These are phyloP conservation scores for Cyphomyrus discorhynchus DNA, from an alignment of 2,113 vertebrate species.

Conservation along the genomic window DNA sequence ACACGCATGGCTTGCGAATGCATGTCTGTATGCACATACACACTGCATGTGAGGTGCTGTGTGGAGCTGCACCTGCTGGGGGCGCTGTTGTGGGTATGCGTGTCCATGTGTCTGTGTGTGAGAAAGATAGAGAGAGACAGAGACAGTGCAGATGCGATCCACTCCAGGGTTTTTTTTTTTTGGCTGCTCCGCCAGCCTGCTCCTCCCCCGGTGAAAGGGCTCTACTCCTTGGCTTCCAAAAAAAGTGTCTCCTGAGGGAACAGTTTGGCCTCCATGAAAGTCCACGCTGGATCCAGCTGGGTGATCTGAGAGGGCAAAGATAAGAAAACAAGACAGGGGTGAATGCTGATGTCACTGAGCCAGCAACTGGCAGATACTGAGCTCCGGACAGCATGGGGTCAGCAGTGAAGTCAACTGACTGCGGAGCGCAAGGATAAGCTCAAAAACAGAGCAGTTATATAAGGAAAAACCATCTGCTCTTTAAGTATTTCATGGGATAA, in stretches of 20 bases:
- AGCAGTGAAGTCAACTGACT: not conserved
- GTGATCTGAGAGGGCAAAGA: slow-evolving; percentile 58
- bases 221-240: slow-evolving; percentile 77
- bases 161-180: slow-evolving; percentile 41
- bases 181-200: slow-evolving; percentile 42
- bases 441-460: not conserved
- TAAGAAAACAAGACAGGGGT: slow-evolving; percentile 18
- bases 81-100: slow-evolving; percentile 15
- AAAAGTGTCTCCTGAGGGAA: slow-evolving; percentile 84
- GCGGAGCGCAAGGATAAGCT: not conserved
- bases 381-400: not conserved
- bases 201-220: slow-evolving; percentile 36
- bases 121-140: slow-evolving; percentile 5
- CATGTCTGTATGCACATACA: not conserved
- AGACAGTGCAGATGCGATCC: slow-evolving; percentile 49
- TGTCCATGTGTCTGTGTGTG: slow-evolving; percentile 26
- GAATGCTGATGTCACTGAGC: not conserved
- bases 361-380: not conserved
- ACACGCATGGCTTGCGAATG: slow-evolving; percentile 15
- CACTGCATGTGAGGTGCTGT: slow-evolving; percentile 30
- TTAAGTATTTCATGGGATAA: not conserved
- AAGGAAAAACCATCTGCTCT: not conserved
- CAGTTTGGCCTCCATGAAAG: slow-evolving; percentile 75
- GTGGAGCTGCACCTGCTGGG: not conserved
- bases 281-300: slow-evolving; percentile 74